Conservation (phyloP, 2,888 invertebrate species). For the Andrena haemorrhoa region DNA sequence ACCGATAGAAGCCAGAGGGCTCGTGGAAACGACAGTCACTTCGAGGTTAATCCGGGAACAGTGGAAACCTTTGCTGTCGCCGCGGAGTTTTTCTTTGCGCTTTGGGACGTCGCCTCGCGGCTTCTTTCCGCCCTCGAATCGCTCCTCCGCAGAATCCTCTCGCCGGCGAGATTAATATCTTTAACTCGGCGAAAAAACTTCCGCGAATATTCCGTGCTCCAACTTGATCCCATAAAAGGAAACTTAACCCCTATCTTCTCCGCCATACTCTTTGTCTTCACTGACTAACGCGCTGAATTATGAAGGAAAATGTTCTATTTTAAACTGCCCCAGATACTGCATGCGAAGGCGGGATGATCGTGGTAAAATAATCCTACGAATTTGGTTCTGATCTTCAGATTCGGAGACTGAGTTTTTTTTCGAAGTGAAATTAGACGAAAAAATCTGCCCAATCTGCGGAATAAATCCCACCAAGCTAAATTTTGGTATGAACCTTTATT, state of each 20-base stretch:
- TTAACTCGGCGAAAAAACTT: background rate
- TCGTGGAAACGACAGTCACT: slow-evolving; percentile 47
- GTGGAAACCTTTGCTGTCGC: slow-evolving; percentile 30
- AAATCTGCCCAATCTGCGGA: too few species aligned
- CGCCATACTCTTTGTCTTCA: too few species aligned
- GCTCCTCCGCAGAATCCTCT: background rate
- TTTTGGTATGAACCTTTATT: too few species aligned
- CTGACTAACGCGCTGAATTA: too few species aligned
- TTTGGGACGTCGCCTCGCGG: slow-evolving; percentile 13
- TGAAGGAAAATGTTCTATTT: too few species aligned
- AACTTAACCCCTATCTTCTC: background rate
- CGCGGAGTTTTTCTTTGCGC: slow-evolving; percentile 40
- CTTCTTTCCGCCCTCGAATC: background rate
- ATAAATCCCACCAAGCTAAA: too few species aligned
- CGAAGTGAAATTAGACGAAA: too few species aligned
- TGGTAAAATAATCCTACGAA: too few species aligned
- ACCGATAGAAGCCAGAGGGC: slow-evolving; percentile 26
- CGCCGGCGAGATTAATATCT: slow-evolving; percentile 17
- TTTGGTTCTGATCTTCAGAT: too few species aligned
- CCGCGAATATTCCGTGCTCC: background rate
- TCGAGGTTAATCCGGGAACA: slow-evolving; percentile 44
- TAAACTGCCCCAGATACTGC: too few species aligned
- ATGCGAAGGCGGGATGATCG: too few species aligned
- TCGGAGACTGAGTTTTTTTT: too few species aligned
- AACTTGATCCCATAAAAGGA: background rate